Percentiles rank a stretch among this genome's conserved stretches.
Conservation (phyloP, 2,888 invertebrate species). For the Eristalis pertinax region DNA sequence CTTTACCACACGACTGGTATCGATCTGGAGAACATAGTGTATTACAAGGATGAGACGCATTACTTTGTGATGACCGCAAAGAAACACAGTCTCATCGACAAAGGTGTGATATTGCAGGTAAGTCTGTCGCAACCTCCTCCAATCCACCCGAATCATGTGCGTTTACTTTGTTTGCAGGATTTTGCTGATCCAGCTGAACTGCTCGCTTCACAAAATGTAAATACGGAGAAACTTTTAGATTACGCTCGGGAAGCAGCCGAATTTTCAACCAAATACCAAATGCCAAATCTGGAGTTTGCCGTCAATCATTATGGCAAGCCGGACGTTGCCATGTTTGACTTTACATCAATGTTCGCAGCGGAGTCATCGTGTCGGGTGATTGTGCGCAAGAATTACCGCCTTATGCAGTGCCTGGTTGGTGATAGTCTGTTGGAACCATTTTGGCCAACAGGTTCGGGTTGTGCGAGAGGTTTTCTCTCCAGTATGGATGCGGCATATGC, state of each 20-base stretch:
- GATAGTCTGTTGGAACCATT: constrained; percentile 98
- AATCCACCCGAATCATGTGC: no score
- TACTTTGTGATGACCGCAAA: constrained; percentile 99
- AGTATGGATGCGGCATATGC: constrained; percentile 98
- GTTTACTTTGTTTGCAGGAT: constrained; percentile 90
- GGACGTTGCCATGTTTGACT: constrained; percentile 99
- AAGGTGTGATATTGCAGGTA: constrained; percentile 94
- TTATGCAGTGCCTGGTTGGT: constrained; percentile 95
- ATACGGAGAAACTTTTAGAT: constrained; percentile 92
- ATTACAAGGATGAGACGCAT: constrained; percentile 99
- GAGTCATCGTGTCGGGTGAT: constrained; percentile 95
- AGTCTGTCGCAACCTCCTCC: constrained; percentile 56
- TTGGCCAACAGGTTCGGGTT: constrained; percentile 99
- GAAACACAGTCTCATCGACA: constrained; percentile 95
- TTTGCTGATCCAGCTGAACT: constrained; percentile 94
- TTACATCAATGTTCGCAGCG: constrained; percentile 99
- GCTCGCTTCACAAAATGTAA: constrained; percentile 93
- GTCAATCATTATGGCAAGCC: constrained; percentile 98
- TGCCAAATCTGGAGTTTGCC: constrained; percentile 95
- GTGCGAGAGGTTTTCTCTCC: constrained; percentile 97
- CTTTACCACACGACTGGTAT: constrained; percentile 94
- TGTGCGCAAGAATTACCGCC: constrained; percentile 87
- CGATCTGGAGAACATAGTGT: constrained; percentile 99
- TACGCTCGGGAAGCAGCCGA: constrained; percentile 98
- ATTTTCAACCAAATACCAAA: constrained; percentile 93